A percentile compares a stretch with the other conserved stretches of the same genome.
phyloP scores from a whole-genome alignment of 2,888 invertebrate genomes.

The Allacma fusca region DNA sequence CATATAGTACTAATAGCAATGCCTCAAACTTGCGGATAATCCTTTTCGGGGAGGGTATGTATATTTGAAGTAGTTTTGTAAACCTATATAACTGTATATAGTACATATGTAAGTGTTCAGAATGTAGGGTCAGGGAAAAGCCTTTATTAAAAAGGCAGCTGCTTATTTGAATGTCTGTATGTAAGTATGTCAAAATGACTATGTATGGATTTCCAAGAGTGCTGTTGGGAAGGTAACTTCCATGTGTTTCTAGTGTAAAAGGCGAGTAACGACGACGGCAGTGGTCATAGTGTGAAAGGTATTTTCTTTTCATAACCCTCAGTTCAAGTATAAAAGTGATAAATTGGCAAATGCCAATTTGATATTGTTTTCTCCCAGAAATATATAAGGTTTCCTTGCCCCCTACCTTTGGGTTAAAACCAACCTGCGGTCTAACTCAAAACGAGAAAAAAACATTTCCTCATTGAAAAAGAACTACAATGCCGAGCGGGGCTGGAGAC shows the following conservation, averaged over 20 bases:
- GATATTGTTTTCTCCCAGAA: conserved; percentile 47
- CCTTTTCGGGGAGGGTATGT: no score
- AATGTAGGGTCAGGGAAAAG: no score
- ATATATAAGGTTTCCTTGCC: conserved; percentile 49
- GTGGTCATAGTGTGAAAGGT: background rate
- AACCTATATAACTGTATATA: no score
- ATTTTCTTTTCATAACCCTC: conserved; percentile 34
- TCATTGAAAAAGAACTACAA: conserved; percentile 10
- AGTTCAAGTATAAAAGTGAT: conserved; percentile 53
- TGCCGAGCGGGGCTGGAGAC: background rate
- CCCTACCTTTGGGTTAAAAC: conserved; percentile 56
- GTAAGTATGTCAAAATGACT: no score
- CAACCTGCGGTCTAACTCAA: conserved; percentile 49
- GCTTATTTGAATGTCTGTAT: no score
- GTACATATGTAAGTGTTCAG: no score
- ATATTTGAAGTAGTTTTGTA: no score
- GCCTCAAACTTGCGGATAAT: no score
- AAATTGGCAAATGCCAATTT: conserved; percentile 59
- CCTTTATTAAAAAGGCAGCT: background rate
- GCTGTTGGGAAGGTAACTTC: no score
- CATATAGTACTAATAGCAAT: no score
- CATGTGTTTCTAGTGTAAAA: background rate
- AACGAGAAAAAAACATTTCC: background rate
- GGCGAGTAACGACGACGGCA: background rate
- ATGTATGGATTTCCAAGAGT: no score